A percentile compares a stretch with the other conserved stretches of the same genome.
These are phyloP conservation scores for Indri indri DNA, from an alignment of 2,113 vertebrate species.

Conservation along the genomic window DNA sequence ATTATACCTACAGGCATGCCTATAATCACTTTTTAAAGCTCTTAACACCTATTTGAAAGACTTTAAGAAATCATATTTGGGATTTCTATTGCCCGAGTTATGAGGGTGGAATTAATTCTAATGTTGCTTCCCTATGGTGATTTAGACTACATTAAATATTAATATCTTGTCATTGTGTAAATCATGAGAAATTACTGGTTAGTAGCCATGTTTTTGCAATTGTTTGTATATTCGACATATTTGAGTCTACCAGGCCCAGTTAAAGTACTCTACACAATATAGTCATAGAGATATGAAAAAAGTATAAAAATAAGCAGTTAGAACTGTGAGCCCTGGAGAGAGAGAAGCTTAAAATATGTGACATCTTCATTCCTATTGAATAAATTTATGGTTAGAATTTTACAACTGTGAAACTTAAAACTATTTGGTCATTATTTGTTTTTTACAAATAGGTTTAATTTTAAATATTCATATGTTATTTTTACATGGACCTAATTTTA, in stretches of 20 bases:
- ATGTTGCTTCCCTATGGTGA: not conserved
- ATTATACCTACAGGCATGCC: not conserved
- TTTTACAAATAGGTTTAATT: slow-evolving; percentile 41
- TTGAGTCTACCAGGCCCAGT: not conserved
- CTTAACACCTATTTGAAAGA: slow-evolving; percentile 31
- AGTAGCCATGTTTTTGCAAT: slow-evolving; percentile 20
- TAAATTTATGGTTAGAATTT: slow-evolving; percentile 22
- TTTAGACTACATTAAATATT: slow-evolving; percentile 13
- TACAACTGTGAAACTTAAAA: slow-evolving; percentile 14
- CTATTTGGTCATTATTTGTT: not conserved
- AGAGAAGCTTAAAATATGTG: slow-evolving; percentile 41
- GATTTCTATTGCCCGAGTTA: slow-evolving; percentile 40
- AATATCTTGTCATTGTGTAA: slow-evolving; percentile 15
- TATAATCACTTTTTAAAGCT: not conserved
- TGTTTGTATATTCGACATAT: not conserved
- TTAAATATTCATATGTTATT: slow-evolving; percentile 25
- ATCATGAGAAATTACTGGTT: slow-evolving; percentile 5
- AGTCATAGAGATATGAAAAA: not conserved
- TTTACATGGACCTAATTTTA: not conserved
- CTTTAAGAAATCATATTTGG: slow-evolving; percentile 18
- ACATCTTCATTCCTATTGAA: not conserved
- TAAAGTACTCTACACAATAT: not conserved
- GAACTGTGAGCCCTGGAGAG: slow-evolving; percentile 2
- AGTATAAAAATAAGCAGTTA: not conserved
- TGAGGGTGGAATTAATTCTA: slow-evolving; percentile 12